Conservation (phyloP, 37 sponge, comb jelly and placozoan genomes). For the Hexactinellida sp. region DNA sequence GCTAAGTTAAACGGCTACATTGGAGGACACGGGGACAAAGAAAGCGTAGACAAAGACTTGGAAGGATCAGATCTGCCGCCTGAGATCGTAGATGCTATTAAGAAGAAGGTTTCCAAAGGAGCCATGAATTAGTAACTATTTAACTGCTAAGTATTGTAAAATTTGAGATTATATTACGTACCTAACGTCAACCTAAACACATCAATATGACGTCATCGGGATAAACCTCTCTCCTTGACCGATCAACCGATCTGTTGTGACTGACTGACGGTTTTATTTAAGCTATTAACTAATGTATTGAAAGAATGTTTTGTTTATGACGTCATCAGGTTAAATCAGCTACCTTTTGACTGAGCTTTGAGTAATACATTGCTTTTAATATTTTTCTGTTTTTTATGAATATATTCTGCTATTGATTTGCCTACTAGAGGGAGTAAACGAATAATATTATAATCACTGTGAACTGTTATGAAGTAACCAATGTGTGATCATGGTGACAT, state of each 20-base stretch:
- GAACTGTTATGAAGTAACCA: too few species aligned
- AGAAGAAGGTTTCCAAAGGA: conserved; percentile 10
- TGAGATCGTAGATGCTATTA: background rate
- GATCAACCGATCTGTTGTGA: background rate
- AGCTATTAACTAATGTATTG: background rate
- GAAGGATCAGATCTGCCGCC: conserved; percentile 36
- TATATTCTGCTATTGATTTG: background rate
- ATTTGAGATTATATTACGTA: background rate
- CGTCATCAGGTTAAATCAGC: background rate
- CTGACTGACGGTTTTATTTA: background rate
- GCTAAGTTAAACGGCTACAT: conserved; percentile 70
- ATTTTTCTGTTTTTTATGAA: background rate
- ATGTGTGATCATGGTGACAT: too few species aligned
- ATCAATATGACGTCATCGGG: conserved; percentile 1
- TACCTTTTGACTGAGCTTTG: conserved; percentile 6
- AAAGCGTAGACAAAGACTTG: conserved; percentile 54
- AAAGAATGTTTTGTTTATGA: background rate
- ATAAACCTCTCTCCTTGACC: background rate
- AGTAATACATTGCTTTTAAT: background rate
- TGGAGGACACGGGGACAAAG: conserved; percentile 55
- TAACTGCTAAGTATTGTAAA: background rate
- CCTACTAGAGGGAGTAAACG: too few species aligned
- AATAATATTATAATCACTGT: too few species aligned
- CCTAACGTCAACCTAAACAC: background rate
- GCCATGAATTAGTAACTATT: background rate